Evolutionary conservation across 2,797 vertebrate genomes (phyloP).

Genomic region (Myotis vivesi): DNA sequence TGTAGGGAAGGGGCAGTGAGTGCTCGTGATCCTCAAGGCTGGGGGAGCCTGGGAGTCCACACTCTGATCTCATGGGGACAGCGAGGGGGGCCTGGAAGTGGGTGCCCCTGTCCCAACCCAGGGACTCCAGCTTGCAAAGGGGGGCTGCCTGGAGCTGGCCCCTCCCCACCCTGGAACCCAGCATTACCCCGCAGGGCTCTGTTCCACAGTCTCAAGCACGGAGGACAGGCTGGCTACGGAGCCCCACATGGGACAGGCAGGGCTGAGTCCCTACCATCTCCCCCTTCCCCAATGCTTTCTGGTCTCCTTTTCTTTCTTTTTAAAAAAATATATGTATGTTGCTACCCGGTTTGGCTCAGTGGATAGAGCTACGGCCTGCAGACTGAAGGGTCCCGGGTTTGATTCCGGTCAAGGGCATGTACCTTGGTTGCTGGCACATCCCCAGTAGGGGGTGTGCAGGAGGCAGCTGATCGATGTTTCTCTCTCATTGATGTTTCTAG

Average conservation of each 20-base stretch:
- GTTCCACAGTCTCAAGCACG: not conserved
- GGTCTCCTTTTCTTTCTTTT: not conserved
- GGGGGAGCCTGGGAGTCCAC: not conserved
- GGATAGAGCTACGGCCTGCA: too few relatives aligned
- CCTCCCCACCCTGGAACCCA: not conserved
- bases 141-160: accelerated
- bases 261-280: not conserved
- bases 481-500: too few relatives aligned
- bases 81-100: not conserved
- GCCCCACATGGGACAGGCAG: not conserved
- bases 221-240: not conserved
- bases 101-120: not conserved
- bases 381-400: too few relatives aligned
- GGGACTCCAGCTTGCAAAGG: not conserved
- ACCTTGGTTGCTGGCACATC: too few relatives aligned
- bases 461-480: too few relatives aligned
- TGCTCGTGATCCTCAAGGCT: not conserved
- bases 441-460: too few relatives aligned
- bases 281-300: not conserved
- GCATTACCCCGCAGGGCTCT: not conserved
- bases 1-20: not conserved
- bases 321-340: too few relatives aligned
- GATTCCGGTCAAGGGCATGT: too few relatives aligned
- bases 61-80: not conserved
- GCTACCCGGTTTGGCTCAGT: too few relatives aligned